Evolutionary conservation across 2,888 invertebrate species (phyloP).

Genomic region (Lasioglossum leucozonium): DNA sequence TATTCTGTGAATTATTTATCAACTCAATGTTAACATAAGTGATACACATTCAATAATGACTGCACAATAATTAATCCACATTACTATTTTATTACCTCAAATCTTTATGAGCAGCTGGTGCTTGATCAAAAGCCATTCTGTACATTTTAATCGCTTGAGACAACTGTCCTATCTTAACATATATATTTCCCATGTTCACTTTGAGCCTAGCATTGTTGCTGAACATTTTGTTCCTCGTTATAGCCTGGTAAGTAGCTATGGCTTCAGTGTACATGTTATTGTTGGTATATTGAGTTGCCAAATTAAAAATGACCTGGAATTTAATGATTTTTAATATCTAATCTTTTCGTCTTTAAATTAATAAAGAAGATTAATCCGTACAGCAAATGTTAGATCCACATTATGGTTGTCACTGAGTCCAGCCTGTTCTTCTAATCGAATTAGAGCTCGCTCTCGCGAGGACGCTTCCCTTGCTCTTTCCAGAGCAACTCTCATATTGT

Average conservation of each 20-base stretch:
- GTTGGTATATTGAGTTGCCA: conserved; percentile 97
- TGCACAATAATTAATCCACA: background rate
- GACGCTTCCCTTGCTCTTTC: conserved; percentile 99
- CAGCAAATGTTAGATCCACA: conserved; percentile 97
- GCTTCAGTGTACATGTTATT: conserved; percentile 99
- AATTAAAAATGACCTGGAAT: conserved; percentile 94
- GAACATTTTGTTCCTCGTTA: conserved; percentile 97
- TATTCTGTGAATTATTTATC: conserved; percentile 86
- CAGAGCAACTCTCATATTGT: conserved; percentile 89
- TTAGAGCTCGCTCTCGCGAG: conserved; percentile 94
- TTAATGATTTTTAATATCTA: conserved; percentile 3
- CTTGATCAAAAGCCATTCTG: conserved; percentile 99
- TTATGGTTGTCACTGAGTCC: conserved; percentile 96
- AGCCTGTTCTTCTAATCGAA: conserved; percentile 96
- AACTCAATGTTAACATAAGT: conserved; percentile 61
- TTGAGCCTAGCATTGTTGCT: conserved; percentile 96
- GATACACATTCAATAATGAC: background rate
- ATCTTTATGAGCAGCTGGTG: conserved; percentile 96
- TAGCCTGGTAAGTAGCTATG: conserved; percentile 96
- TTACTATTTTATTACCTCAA: conserved; percentile 87
- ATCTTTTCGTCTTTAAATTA: background rate
- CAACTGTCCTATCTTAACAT: conserved; percentile 96
- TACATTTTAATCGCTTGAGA: conserved; percentile 98
- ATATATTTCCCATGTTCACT: conserved; percentile 99
- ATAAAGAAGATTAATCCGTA: conserved; percentile 82